Evolutionary conservation across 2,888 invertebrate species (phyloP), one percentile per base, ranked within the genome.

Genomic region (Suillia variegata): DNA sequence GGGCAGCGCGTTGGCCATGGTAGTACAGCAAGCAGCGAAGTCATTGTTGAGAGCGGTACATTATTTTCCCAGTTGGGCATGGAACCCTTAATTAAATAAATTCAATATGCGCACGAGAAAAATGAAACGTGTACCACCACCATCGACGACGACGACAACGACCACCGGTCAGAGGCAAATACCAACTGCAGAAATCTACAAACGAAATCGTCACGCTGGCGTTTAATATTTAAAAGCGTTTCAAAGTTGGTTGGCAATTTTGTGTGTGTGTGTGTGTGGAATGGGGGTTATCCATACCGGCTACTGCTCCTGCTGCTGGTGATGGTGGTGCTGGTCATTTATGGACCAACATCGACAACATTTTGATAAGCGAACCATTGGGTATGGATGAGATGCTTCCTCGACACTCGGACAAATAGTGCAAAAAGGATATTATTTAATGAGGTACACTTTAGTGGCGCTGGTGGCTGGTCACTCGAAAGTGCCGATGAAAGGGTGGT

Each of bases 41-140:
- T n/a, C n/a, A n/a, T n/a, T n/a, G n/a, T n/a, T n/a, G n/a, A n/a
- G 38, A 13, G 45, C 45, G 4, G 17, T 13, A n/a, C n/a, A 20
- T 4, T 5, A 45, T 45, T 20, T 45, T n/a, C 45, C 45, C 17
- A 45, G 56, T 58, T 60, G 57, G 66, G 63, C 65, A 69, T 71
- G 71, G 74, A 74, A 71, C 75, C 75, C 77, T 78, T 78, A 78
- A 78, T 78, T 78, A 78, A 78, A 78, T 78, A 78, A 78, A 78
- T 79, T 78, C 79, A 79, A 78, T 78, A 79, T 79, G 76, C 77
- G 75, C 73, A 73, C 34, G 33, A 17, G 49, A 49, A 34, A 56
- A 31, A 31, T 51, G 21, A 63, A 65, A n/a, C n/a, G n/a, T n/a
- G n/a, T n/a, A n/a, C n/a, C n/a, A n/a, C n/a, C n/a, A n/a, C n/a